Base-by-base conservation (phyloP, 1,140 invertebrate genomes). In the Papilio polyxenes region DNA sequence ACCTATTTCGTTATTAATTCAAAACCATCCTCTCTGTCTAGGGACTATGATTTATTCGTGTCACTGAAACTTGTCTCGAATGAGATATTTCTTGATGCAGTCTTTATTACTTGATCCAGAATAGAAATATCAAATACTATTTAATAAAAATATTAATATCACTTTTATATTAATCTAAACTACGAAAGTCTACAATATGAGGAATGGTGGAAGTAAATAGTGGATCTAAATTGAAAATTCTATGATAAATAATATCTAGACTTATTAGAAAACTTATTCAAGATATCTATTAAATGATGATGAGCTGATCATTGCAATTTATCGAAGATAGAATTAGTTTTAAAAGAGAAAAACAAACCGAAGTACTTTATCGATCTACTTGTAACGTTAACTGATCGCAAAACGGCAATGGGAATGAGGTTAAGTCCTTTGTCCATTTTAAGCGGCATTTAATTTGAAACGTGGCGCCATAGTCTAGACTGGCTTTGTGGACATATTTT, bases 391-490 rank as follows among this genome's bases (percentile, higher is more conserved):
- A 11, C 65, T 72, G 51, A 78, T 59, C 17, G 13, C 31, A 56
- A 78, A 78, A 56, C 76, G 31, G 23, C 51, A 31, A 59, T 56
- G 51, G n/a, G 51, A 80, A 80, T 69, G 40, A 44, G 78, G 78
- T 80, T 80, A 80, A 80, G 17, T 80, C 59, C 78, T 65, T 80
- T 72, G 75, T 75, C 17, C 13, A 56, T 72, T 40, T 85, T 83
- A 86, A 88, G 87, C 81, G 82, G 83, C 81, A 86, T 87, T 85
- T 90, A 89, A 91, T 89, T 89, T 88, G 84, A 86, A 87, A 89
- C 85, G 87, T 87, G 84, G 82, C 82, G 78, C 65, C 82, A 85
- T 85, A 87, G 88, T 89, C 90, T 89, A 92, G 88, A 89, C 88
- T 81, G 78, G 83, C 87, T 87, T 89, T 92, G 69, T 62, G 81